Conservation (phyloP, 2,888 invertebrate genomes). For the Lordiphosa andalusiaca region DNA sequence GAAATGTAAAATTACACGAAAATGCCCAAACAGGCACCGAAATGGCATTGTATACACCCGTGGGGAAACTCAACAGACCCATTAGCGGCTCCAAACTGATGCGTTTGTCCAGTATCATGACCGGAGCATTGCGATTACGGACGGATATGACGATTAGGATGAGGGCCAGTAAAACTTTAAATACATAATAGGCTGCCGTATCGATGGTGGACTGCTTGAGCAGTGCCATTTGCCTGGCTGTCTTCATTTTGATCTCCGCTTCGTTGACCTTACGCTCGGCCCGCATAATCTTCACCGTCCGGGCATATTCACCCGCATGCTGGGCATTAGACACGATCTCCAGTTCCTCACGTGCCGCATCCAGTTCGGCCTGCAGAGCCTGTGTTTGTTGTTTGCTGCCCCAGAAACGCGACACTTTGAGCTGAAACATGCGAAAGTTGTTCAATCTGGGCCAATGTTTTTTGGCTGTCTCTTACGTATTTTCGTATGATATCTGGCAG, state of each 20-base stretch:
- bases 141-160: conserved; percentile 79
- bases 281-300: conserved; percentile 69
- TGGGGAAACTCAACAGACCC: conserved; percentile 81
- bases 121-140: conserved; percentile 80
- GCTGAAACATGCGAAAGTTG: conserved; percentile 22
- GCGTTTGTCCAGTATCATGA: conserved; percentile 80
- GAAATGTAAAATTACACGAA: conserved; percentile 81
- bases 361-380: conserved; percentile 42
- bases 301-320: conserved; percentile 67
- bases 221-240: conserved; percentile 38
- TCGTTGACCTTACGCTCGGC: conserved; percentile 69
- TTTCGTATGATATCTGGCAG: conserved; percentile 58
- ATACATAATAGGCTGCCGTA: conserved; percentile 75
- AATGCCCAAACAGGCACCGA: conserved; percentile 82
- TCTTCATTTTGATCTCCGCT: conserved; percentile 48
- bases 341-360: conserved; percentile 57
- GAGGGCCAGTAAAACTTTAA: conserved; percentile 77
- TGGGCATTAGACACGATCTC: conserved; percentile 47
- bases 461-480: conserved; percentile 41
- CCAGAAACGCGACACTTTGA: conserved; percentile 62
- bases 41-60: conserved; percentile 80
- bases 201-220: conserved; percentile 66
- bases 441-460: not conserved
- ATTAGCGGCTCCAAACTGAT: conserved; percentile 81
- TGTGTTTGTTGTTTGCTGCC: not conserved